These are phyloP conservation scores for Eremophila alpestris DNA, from an alignment of 2,797 vertebrate species.

Conservation along the genomic window DNA sequence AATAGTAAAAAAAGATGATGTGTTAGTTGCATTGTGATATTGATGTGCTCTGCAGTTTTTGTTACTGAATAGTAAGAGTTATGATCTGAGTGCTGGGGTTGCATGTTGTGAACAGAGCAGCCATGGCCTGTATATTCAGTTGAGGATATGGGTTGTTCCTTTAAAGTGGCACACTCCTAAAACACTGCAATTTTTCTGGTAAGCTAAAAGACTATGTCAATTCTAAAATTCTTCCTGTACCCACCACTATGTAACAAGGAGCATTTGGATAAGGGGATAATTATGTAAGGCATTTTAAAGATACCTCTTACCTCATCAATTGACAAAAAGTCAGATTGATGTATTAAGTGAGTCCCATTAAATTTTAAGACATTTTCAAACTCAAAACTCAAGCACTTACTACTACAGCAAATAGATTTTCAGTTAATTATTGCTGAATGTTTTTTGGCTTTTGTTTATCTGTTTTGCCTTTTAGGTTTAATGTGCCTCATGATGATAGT, in stretches of 20 bases:
- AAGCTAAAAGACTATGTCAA: neutral
- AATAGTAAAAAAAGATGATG: neutral
- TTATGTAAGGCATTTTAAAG: neutral
- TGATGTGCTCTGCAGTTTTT: neutral
- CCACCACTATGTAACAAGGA: neutral
- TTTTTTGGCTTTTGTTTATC: constrained; percentile 28
- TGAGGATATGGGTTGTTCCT: neutral
- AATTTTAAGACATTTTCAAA: neutral
- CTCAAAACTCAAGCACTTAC: neutral
- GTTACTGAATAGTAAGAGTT: neutral
- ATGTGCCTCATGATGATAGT: constrained; percentile 96
- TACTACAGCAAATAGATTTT: neutral
- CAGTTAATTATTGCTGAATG: constrained; percentile 2
- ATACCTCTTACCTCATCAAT: too few relatives aligned
- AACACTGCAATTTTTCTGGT: neutral
- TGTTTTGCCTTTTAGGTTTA: constrained; percentile 84
- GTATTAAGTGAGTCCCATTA: neutral
- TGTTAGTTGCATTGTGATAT: neutral
- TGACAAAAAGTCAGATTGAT: neutral
- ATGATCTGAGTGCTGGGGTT: neutral
- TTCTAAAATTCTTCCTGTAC: neutral
- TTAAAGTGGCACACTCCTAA: neutral
- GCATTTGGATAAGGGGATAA: neutral
- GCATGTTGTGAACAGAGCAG: neutral
- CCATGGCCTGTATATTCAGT: neutral